Evolutionary conservation across 2,797 vertebrate genomes (phyloP), one percentile per base, ranked within the genome.

Genomic region (Adrianichthys oophorus): DNA sequence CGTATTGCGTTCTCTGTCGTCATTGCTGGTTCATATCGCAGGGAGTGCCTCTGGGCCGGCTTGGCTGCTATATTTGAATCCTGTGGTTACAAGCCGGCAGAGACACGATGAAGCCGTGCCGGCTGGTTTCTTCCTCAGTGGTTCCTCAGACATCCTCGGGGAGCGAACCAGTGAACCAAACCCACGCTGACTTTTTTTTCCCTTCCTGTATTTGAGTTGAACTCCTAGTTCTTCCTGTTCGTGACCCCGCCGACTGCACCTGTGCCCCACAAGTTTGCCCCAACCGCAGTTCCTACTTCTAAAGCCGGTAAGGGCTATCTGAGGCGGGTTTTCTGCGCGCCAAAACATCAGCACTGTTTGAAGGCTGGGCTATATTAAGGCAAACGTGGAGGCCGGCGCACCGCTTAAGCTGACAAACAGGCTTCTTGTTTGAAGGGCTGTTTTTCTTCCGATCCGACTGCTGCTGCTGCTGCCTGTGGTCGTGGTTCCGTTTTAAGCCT

Each of bases 311-410:
- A 83, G 86, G 86, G 72, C 85, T 84, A 87, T 88, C 82, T 85
- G 86, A 89, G 84, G 63, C 82, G 75, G 84, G 71, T 82, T 90
- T 90, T 87, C 81, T 71, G 68, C 24, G 58, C 57, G 75, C 76
- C 72, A 73, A 78, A 84, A 79, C 88, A 84, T 74, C 74, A 56
- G 74, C 7, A 59, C 71, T 74, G 77, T 69, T 79, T 49, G 69
- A 76, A 83, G 82, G 70, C 76, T 79, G 66, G 87, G 85, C 89
- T 91, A 91, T 91, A 91, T 91, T 90, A 90, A 92, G 90, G 87
- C 85, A 87, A 66, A 82, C 72, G 68, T 51, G 79, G 85, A 55
- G 84, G 80, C 87, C 83, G 84, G 76, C 85, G 83, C 84, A 86
- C 85, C 80, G 80, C 86, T 85, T 69, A 47, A 65, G 72, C 90